Evolutionary conservation across 2,888 invertebrate genomes (phyloP), one percentile per base, ranked within the genome.

Genomic region (Idaea biselata): DNA sequence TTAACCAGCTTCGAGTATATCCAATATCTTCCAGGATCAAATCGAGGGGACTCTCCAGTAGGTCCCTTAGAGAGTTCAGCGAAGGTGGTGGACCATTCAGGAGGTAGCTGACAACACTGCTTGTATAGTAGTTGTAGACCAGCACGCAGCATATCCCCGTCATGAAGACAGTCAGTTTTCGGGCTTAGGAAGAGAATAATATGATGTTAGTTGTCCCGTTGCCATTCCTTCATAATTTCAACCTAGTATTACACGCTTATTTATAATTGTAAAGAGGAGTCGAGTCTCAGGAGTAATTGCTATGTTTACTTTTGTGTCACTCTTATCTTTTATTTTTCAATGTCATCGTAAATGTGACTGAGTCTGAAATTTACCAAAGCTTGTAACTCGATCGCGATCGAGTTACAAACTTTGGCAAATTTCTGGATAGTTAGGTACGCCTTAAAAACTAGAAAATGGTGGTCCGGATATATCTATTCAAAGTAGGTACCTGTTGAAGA

Each of bases 51-150:
- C 94, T 94, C 0, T 93, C 86, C 7, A 93, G 75, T 6, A 94
- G 82, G 71, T 94, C 94, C 62, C 83, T 74, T 54, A 94, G 76
- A 1, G 91, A 91, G 76, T 86, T 90, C 63, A 94, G 88, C 56
- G 91, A 87, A 4, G 88, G 86, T 0, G 94, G 92, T 0, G 91
- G 89, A 0, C 89, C 91, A 59, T 87, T 93, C 44, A 94, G 81
- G 5, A 94, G 78, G 78, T 93, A 93, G 60, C 94, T 94, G 5
- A 94, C 93, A 16, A 94, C 93, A 66, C 94, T 94, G 58, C 94
- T 94, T 0, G 94, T 94, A 77, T 94, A 94, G 79, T 93, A 94
- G 75, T 94, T 94, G 79, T 93, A 94, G 3, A 93, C 81, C 16
- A 94, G 77, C 0, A 93, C 77, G 54, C 86, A 87, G 0, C 81